Conservation (phyloP, 2,888 invertebrate genomes). For the Fragum sueziense region DNA sequence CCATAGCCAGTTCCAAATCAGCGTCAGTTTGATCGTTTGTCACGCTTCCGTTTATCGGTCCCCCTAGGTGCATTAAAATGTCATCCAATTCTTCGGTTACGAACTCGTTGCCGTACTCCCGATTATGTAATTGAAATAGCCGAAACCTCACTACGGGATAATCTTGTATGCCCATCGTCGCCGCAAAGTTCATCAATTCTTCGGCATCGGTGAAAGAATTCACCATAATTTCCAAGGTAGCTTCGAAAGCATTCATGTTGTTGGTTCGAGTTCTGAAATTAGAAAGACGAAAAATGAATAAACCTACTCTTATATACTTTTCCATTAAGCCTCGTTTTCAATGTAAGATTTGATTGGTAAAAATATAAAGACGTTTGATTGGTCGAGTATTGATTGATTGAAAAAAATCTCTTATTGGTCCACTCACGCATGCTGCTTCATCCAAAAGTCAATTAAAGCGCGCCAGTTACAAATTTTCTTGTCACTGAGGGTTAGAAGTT, state of each 20-base stretch:
- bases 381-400: too few species aligned
- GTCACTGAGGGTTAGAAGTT: too few species aligned
- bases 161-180: constrained; percentile 20
- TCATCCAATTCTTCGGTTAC: background rate
- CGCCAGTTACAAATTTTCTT: too few species aligned
- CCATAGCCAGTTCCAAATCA: too few species aligned
- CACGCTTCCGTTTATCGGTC: too few species aligned
- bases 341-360: too few species aligned
- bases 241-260: constrained; percentile 38
- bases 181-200: constrained; percentile 31
- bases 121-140: constrained; percentile 16
- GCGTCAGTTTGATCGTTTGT: too few species aligned
- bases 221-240: constrained; percentile 13
- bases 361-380: too few species aligned
- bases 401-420: too few species aligned
- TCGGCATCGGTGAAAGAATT: constrained; percentile 21
- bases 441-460: too few species aligned
- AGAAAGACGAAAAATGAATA: background rate
- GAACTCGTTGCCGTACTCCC: constrained; percentile 14
- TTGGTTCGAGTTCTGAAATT: constrained; percentile 11
- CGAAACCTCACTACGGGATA: constrained; percentile 13
- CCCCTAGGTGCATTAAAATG: too few species aligned
- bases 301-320: constrained; percentile 15
- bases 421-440: background rate
- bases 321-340: too few species aligned